phyloP scores from a whole-genome alignment of 2,113 vertebrate species.

The Cololabis saira region DNA sequence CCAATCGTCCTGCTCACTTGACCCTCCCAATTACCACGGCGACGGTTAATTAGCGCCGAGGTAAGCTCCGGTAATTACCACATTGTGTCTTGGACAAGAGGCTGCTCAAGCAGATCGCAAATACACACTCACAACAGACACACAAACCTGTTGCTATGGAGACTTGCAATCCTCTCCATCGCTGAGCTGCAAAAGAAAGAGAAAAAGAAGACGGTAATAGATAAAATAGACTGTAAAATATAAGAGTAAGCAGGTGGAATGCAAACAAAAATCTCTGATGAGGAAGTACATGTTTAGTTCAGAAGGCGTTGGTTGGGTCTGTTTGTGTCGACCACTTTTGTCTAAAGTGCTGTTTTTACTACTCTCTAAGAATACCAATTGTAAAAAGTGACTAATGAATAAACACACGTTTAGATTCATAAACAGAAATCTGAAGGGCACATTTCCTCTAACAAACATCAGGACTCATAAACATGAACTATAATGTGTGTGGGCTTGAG shows the following conservation, averaged over 20 bases:
- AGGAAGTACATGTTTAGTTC: constrained; percentile 54
- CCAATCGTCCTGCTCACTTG: constrained; percentile 82
- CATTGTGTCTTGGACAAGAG: constrained; percentile 83
- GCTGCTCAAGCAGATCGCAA: constrained; percentile 57
- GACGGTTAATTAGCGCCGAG: constrained; percentile 82
- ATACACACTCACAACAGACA: constrained; percentile 24
- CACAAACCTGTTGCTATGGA: constrained; percentile 82
- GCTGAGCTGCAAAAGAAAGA: constrained; percentile 46
- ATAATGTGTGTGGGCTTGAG: too few relatives aligned
- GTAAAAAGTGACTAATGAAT: constrained; percentile 31
- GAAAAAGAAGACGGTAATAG: constrained; percentile 66
- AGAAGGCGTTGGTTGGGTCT: constrained; percentile 30
- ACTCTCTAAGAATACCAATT: constrained; percentile 52
- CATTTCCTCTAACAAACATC: background rate
- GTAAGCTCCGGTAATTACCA: constrained; percentile 83
- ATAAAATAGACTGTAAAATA: constrained; percentile 63
- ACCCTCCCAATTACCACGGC: constrained; percentile 82
- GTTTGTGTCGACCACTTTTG: constrained; percentile 40
- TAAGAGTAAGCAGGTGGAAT: constrained; percentile 44
- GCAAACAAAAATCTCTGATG: constrained; percentile 63
- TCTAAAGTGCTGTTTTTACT: constrained; percentile 43
- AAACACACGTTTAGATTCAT: constrained; percentile 16
- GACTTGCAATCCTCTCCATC: constrained; percentile 71
- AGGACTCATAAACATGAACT: too few relatives aligned
- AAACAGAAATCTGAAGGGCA: constrained; percentile 4